Evolutionary conservation across 2,797 vertebrate species (phyloP), one percentile per base, ranked within the genome.

Genomic region (Oreochromis mossambicus): DNA sequence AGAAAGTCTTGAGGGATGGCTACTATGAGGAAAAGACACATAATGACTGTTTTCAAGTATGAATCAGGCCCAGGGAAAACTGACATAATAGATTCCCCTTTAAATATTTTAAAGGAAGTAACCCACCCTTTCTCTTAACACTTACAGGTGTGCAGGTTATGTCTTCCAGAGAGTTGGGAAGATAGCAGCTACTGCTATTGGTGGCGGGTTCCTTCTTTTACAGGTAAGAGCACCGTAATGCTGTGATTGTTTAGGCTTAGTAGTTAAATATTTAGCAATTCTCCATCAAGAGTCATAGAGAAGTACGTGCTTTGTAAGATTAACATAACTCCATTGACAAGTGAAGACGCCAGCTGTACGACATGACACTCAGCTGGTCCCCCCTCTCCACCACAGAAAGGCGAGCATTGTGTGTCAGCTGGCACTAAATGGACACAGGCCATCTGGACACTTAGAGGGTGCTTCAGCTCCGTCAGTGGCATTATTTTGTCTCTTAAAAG

Each of bases 131-230:
- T 50, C 13, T 50, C 29, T 82, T 4, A 13, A 50, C 68, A 21
- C 24, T 5, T 79, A 2, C 82, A 99, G 99, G 98, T 99, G 99
- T 97, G 98, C 98, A 51, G 99, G 99, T 92, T 99, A 99, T 96
- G 96, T 99, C 87, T 99, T 99, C 95, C 98, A 99, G 95, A 98
- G 99, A 94, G 98, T 99, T 83, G 98, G 99, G 87, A 99, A 99
- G 93, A 97, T 99, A 81, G 98, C 98, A 86, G 98, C 98, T 52
- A 99, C 99, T 52, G 98, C 98, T 90, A 97, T 99, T 73, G 99
- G 98, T 82, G 98, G 99, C 91, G 99, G 98, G 50, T 99, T 99
- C 94, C 97, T 99, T 92, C 97, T 99, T 86, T 96, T 99, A 91
- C 99, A 99, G 97, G 99, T 97, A 97, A 90, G 81, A 36, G 5